Conservation (phyloP, 2,888 invertebrate genomes). For the Griposia aprilina region DNA sequence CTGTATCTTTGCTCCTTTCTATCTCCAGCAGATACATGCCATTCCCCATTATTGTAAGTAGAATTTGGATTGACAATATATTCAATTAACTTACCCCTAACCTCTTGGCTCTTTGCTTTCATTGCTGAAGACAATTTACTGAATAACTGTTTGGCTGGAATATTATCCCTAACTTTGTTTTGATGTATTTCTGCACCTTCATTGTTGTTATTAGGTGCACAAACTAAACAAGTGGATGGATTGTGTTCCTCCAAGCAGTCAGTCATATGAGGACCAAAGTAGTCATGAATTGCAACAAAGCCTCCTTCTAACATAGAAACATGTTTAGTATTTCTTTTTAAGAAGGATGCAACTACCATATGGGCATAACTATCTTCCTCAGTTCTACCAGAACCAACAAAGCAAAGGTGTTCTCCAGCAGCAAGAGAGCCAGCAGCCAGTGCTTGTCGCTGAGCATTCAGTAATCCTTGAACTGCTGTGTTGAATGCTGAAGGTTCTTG, state of each 20-base stretch:
- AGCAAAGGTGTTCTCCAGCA: slow-evolving; percentile 97
- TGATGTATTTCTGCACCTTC: slow-evolving; percentile 74
- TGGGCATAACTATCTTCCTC: slow-evolving; percentile 99
- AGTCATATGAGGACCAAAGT: slow-evolving; percentile 95
- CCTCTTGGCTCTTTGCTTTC: slow-evolving; percentile 97
- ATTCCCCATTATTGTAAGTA: slow-evolving; percentile 91
- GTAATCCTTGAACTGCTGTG: slow-evolving; percentile 97
- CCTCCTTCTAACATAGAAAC: slow-evolving; percentile 98
- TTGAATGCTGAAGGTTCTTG: slow-evolving; percentile 98
- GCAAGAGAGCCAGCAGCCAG: slow-evolving; percentile 96
- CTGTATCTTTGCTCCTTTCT: slow-evolving; percentile 96
- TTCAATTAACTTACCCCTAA: slow-evolving; percentile 97
- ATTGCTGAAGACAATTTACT: slow-evolving; percentile 96
- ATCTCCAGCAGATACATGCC: slow-evolving; percentile 96
- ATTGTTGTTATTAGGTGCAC: slow-evolving; percentile 90
- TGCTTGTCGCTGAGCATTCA: slow-evolving; percentile 97
- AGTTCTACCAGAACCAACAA: slow-evolving; percentile 97
- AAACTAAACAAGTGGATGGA: slow-evolving; percentile 94
- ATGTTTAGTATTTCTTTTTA: slow-evolving; percentile 98
- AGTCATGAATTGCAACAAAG: slow-evolving; percentile 95
- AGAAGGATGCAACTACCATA: slow-evolving; percentile 99
- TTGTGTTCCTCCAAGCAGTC: slow-evolving; percentile 97
- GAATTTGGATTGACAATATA: slow-evolving; percentile 97
- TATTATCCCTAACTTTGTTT: slow-evolving; percentile 80
- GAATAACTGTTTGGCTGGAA: slow-evolving; percentile 92